Evolutionary conservation across 2,888 invertebrate genomes (phyloP).

Genomic region (Anagyrus pseudococci): DNA sequence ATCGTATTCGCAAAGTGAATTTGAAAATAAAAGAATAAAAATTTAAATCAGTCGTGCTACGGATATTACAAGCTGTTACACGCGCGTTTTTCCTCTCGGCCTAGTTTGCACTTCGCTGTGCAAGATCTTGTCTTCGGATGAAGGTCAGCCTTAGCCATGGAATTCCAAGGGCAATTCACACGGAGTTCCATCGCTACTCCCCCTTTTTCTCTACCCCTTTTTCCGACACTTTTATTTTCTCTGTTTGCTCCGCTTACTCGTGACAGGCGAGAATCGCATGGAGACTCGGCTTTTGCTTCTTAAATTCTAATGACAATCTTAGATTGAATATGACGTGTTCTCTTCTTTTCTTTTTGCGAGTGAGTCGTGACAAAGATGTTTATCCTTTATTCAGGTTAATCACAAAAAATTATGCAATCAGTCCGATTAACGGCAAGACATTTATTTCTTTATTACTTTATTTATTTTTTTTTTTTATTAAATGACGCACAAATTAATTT

Average conservation of each 20-base stretch:
- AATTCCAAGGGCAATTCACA: slow-evolving; percentile 25
- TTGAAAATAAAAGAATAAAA: neutral
- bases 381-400: too few relatives aligned
- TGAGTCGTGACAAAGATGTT: too few relatives aligned
- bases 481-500: too few relatives aligned
- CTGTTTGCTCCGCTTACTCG: neutral
- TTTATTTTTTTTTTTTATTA: too few relatives aligned
- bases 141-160: slow-evolving; percentile 24
- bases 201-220: slow-evolving; percentile 7
- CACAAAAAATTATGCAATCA: too few relatives aligned
- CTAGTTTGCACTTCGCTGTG: slow-evolving; percentile 34
- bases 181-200: slow-evolving; percentile 28
- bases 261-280: neutral
- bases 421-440: too few relatives aligned
- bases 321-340: neutral
- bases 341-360: too few relatives aligned
- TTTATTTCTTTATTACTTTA: neutral
- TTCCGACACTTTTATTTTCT: slow-evolving; percentile 5
- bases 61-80: slow-evolving; percentile 7
- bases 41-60: neutral
- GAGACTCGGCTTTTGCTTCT: too few relatives aligned
- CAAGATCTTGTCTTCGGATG: slow-evolving; percentile 37
- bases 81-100: too few relatives aligned
- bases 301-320: too few relatives aligned
- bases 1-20: neutral